phyloP scores from a whole-genome alignment of 2,113 vertebrate species.

The Myanophis thanlyinensis region DNA sequence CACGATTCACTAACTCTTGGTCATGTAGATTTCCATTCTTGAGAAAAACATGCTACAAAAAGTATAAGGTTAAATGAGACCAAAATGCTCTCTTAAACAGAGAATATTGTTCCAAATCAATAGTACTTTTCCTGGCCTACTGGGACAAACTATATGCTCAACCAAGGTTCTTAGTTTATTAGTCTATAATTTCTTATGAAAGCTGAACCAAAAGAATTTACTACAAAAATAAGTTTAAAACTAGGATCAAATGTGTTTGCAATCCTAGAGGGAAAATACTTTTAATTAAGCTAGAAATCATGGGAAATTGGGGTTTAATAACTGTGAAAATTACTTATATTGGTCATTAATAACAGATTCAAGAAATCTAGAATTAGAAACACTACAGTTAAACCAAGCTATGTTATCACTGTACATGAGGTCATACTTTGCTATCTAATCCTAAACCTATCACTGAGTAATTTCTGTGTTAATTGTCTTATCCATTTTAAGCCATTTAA shows the following conservation, averaged over 20 bases:
- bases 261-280: not conserved
- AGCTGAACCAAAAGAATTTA: not conserved
- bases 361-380: not conserved
- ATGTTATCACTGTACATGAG: not conserved
- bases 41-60: not conserved
- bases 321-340: not conserved
- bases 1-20: not conserved
- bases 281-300: not conserved
- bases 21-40: not conserved
- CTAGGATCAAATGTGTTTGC: not conserved
- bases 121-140: not conserved
- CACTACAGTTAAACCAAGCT: not conserved
- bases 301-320: not conserved
- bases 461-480: not conserved
- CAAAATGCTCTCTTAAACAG: not conserved
- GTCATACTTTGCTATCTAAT: not conserved
- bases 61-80: not conserved
- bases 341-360: not conserved
- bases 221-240: not conserved
- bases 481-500: not conserved
- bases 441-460: not conserved
- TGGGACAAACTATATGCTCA: not conserved
- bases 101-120: not conserved
- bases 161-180: not conserved
- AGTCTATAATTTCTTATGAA: not conserved